Percentiles rank a stretch among this genome's conserved stretches.
phyloP scores from a whole-genome alignment of 2,888 invertebrate genomes.

The Octodonta nipae region DNA sequence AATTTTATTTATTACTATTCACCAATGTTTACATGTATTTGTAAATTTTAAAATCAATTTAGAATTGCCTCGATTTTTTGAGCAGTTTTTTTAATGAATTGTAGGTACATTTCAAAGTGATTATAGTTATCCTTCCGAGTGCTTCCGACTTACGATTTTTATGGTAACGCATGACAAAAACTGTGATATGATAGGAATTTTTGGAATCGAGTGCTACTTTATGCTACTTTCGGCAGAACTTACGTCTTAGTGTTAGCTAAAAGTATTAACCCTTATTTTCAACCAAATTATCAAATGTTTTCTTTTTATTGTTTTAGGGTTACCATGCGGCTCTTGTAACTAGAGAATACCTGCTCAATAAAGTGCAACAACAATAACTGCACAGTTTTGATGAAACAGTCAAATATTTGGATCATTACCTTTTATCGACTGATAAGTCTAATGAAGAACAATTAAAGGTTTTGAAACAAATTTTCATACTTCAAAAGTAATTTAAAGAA shows the following conservation, averaged over 20 bases:
- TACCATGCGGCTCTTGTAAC: background rate
- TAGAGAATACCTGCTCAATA: background rate
- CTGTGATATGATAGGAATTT: no score
- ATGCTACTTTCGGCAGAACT: no score
- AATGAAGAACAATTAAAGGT: background rate
- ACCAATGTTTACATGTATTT: no score
- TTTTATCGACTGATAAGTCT: background rate
- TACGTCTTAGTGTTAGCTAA: no score
- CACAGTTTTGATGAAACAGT: background rate
- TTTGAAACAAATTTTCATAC: background rate
- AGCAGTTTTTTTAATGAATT: no score
- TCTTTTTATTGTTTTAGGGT: background rate
- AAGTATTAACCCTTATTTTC: background rate
- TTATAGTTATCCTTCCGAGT: background rate
- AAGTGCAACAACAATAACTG: background rate
- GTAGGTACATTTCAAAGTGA: no score
- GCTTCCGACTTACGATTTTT: slow-evolving; percentile 1
- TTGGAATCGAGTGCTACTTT: no score
- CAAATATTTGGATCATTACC: background rate
- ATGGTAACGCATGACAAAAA: no score
- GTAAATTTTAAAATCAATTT: no score
- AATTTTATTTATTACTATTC: background rate
- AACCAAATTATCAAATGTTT: background rate
- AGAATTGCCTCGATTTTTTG: no score
- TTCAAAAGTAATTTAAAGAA: background rate